A percentile compares a stretch with the other conserved stretches of the same genome.
Conservation (phyloP, 2,113 vertebrate species). For the Anhinga rufa region DNA sequence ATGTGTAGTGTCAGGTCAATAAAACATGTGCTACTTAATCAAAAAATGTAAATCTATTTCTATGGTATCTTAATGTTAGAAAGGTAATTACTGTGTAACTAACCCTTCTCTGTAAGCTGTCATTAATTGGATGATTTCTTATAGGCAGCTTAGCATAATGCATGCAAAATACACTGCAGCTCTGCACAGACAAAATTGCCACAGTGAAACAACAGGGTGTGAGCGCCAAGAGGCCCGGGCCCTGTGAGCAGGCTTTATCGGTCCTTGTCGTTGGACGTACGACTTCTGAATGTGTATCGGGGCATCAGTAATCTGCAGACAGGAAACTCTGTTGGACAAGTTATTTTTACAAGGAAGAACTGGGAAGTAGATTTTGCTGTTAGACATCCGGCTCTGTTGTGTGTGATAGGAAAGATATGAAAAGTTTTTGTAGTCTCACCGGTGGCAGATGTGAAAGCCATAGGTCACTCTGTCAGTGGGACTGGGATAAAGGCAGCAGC, state of each 20-base stretch:
- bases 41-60: slow-evolving; percentile 25
- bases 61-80: slow-evolving; percentile 20
- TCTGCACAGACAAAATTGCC: background rate
- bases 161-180: slow-evolving; percentile 15
- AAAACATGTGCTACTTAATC: background rate
- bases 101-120: slow-evolving; percentile 6
- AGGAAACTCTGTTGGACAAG: background rate
- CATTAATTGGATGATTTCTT: slow-evolving; percentile 54
- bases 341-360: background rate
- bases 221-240: background rate
- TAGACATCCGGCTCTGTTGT: background rate
- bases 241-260: background rate
- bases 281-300: accelerated
- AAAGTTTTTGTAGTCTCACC: background rate
- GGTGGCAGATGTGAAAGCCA: background rate
- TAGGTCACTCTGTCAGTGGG: background rate
- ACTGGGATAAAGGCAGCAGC: background rate
- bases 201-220: accelerated
- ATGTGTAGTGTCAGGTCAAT: background rate
- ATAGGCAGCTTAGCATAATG: slow-evolving; percentile 37
- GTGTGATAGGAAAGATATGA: background rate
- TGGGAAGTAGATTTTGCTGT: background rate
- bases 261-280: background rate
- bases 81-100: background rate
- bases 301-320: background rate